Evolutionary conservation across 2,888 invertebrate genomes (phyloP).

Genomic region (Eutolmus rufibarbis): DNA sequence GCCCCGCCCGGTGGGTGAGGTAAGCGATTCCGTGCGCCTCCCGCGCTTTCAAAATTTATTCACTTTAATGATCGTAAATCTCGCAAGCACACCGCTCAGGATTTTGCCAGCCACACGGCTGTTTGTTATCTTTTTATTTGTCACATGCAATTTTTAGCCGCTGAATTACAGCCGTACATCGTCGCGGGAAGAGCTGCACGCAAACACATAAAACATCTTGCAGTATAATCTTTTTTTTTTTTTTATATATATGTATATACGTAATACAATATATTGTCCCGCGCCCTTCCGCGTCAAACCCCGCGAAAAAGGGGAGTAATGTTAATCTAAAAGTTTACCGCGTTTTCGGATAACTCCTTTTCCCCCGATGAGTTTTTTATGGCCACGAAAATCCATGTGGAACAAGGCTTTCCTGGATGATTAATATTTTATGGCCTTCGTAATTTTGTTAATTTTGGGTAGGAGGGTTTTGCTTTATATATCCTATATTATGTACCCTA

Average conservation of each 20-base stretch:
- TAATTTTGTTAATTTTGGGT: slow-evolving; percentile 16
- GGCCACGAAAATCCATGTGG: background rate
- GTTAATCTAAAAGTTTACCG: slow-evolving; percentile 4
- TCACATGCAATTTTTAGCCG: slow-evolving; percentile 34
- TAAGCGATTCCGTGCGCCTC: slow-evolving; percentile 10
- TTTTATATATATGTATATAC: background rate
- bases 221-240: background rate
- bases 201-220: slow-evolving; percentile 21
- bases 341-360: background rate
- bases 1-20: background rate
- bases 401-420: background rate
- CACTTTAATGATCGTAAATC: slow-evolving; percentile 36
- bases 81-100: background rate
- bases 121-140: slow-evolving; percentile 33
- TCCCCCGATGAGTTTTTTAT: slow-evolving; percentile 25
- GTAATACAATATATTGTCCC: background rate
- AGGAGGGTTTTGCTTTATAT: background rate
- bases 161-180: slow-evolving; percentile 13
- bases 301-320: background rate
- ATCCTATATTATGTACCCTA: background rate
- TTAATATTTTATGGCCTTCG: background rate
- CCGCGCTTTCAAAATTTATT: slow-evolving; percentile 17
- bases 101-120: background rate
- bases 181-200: background rate
- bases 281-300: background rate